A percentile compares a stretch with the other conserved stretches of the same genome.
Conservation (phyloP, 1,140 invertebrate genomes). For the Drosophila hydei region DNA sequence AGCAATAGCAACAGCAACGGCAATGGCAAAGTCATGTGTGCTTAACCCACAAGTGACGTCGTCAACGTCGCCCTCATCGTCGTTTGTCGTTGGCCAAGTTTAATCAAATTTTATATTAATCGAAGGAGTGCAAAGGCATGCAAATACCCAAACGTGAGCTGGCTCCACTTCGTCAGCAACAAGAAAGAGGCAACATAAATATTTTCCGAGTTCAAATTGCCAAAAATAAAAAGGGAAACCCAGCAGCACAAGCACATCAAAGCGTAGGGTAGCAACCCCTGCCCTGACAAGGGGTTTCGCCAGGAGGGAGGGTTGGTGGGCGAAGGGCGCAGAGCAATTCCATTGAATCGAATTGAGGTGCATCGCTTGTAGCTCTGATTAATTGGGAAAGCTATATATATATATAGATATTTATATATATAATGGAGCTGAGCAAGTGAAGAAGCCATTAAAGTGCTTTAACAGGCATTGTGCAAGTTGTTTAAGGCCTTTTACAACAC, state of each 20-base stretch:
- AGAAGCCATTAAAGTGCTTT: conserved; percentile 8
- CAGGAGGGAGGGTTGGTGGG: background rate
- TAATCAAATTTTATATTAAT: conserved; percentile 83
- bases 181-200: conserved; percentile 38
- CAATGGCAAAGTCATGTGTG: conserved; percentile 69
- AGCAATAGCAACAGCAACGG: background rate
- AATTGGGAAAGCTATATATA: conserved; percentile 38
- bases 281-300: conserved; percentile 10
- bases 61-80: conserved; percentile 25
- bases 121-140: conserved; percentile 80
- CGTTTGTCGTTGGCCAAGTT: conserved; percentile 67
- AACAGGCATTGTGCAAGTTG: background rate
- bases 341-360: conserved; percentile 36
- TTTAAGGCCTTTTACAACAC: conserved; percentile 8
- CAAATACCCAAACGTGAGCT: conserved; percentile 69
- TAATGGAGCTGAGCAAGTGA: conserved; percentile 2
- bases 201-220: conserved; percentile 49
- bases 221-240: conserved; percentile 27
- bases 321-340: background rate
- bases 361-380: conserved; percentile 45
- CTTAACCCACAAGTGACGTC: conserved; percentile 70
- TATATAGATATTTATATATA: background rate
- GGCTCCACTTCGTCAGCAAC: background rate
- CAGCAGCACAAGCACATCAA: conserved; percentile 20
- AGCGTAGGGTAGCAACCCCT: background rate